Percentiles rank a stretch among this genome's conserved stretches.
phyloP scores from a whole-genome alignment of 2,888 invertebrate species.

The Spatulosminthurus flaviceps region DNA sequence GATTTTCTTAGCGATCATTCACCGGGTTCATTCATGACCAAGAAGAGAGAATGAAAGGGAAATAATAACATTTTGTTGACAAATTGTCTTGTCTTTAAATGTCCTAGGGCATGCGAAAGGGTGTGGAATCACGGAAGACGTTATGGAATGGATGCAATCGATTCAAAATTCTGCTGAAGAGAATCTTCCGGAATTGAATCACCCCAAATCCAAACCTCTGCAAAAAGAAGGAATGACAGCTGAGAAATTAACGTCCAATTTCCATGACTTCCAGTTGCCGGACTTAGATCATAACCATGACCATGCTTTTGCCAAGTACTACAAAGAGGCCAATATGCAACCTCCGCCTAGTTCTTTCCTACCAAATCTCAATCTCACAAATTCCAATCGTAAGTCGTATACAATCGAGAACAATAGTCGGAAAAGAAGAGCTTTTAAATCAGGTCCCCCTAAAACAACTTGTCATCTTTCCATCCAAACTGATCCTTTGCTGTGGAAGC shows the following conservation, averaged over 20 bases:
- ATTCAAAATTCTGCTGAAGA: slow-evolving; percentile 74
- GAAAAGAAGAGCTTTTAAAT: slow-evolving; percentile 59
- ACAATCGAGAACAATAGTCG: slow-evolving; percentile 52
- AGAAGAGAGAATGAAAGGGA: too few species aligned
- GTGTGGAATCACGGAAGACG: slow-evolving; percentile 87
- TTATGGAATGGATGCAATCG: slow-evolving; percentile 90
- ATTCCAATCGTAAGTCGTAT: slow-evolving; percentile 39
- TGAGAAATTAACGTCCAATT: slow-evolving; percentile 55
- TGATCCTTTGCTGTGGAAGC: slow-evolving; percentile 96
- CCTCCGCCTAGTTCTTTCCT: slow-evolving; percentile 20
- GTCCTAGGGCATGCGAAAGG: slow-evolving; percentile 81
- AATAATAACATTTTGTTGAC: too few species aligned
- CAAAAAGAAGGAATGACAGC: slow-evolving; percentile 56
- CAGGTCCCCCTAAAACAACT: slow-evolving; percentile 73
- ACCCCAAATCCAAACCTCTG: slow-evolving; percentile 62
- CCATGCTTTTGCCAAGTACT: slow-evolving; percentile 61
- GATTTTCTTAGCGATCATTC: too few species aligned
- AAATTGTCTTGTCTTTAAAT: slow-evolving; percentile 31
- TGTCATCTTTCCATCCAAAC: slow-evolving; percentile 98
- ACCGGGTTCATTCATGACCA: too few species aligned
- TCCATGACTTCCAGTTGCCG: slow-evolving; percentile 49
- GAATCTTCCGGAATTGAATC: slow-evolving; percentile 65
- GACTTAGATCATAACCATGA: slow-evolving; percentile 46
- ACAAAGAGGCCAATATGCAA: slow-evolving; percentile 58
- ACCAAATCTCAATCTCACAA: slow-evolving; percentile 44